Evolutionary conservation across 2,797 vertebrate genomes (phyloP).

Genomic region (Buphagus erythrorhynchus): DNA sequence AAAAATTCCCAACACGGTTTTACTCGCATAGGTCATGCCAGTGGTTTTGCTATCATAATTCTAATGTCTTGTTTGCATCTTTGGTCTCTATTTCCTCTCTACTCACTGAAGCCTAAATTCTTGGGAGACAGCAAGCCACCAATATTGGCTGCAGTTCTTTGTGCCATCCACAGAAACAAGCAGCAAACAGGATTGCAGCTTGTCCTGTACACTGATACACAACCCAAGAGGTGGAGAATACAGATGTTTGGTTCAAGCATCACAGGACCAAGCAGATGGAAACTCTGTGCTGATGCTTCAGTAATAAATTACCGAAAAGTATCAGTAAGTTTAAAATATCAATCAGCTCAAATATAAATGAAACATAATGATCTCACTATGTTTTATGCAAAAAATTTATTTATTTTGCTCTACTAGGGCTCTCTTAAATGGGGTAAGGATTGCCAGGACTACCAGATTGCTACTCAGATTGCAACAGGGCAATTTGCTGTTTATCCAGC

Average conservation of each 20-base stretch:
- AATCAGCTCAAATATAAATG: background rate
- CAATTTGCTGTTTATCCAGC: slow-evolving; percentile 76
- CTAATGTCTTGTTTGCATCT: background rate
- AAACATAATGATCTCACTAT: background rate
- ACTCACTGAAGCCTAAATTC: slow-evolving; percentile 73
- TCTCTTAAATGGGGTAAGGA: slow-evolving; percentile 83
- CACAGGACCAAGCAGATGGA: slow-evolving; percentile 75
- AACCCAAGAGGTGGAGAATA: slow-evolving; percentile 65
- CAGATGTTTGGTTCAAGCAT: slow-evolving; percentile 83
- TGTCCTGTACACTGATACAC: slow-evolving; percentile 77
- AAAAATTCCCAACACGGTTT: background rate
- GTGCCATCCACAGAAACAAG: slow-evolving; percentile 77
- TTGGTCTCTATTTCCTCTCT: background rate
- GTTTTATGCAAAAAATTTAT: background rate
- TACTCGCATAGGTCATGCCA: background rate
- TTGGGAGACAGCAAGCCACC: slow-evolving; percentile 76
- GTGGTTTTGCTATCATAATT: background rate
- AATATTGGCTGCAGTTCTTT: slow-evolving; percentile 76
- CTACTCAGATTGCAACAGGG: slow-evolving; percentile 79
- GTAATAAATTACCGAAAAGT: slow-evolving; percentile 80
- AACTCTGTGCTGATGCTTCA: slow-evolving; percentile 81
- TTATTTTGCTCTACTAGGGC: slow-evolving; percentile 66
- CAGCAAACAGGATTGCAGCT: slow-evolving; percentile 81
- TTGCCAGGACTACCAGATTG: slow-evolving; percentile 80
- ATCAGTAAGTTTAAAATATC: slow-evolving; percentile 71